Conservation (phyloP, 1,140 invertebrate species). For the Arion vulgaris region DNA sequence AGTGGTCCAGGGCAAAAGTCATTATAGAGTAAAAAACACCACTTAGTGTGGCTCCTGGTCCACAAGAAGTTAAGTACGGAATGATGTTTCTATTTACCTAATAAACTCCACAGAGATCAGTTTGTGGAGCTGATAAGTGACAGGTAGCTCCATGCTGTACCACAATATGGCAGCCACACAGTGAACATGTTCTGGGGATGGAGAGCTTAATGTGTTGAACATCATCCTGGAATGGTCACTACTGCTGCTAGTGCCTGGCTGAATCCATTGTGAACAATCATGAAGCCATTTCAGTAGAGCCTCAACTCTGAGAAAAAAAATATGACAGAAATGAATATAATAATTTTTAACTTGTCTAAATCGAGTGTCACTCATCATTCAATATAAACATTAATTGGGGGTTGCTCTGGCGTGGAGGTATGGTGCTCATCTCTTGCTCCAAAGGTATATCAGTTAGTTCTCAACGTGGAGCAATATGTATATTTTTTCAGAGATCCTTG, state of each 20-base stretch:
- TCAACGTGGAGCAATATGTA: not conserved
- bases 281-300: slow-evolving; percentile 79
- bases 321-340: not conserved
- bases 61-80: no score
- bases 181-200: slow-evolving; percentile 76
- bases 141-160: slow-evolving; percentile 79
- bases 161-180: slow-evolving; percentile 87
- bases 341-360: not conserved
- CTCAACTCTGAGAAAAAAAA: slow-evolving; percentile 69
- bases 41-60: no score
- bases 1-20: no score
- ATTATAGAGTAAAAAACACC: no score
- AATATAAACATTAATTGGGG: not conserved
- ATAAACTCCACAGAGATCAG: slow-evolving; percentile 65
- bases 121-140: slow-evolving; percentile 72
- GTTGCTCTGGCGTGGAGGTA: no score
- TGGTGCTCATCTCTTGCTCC: no score
- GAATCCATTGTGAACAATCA: slow-evolving; percentile 69
- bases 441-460: not conserved
- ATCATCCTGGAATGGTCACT: not conserved
- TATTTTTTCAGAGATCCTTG: no score
- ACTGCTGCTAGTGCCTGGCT: not conserved
- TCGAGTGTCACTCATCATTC: not conserved
- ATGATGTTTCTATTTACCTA: slow-evolving; percentile 50
- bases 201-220: slow-evolving; percentile 34